These are phyloP conservation scores for Ladona fulva DNA, from an alignment of 1,140 invertebrate genomes.

Conservation along the genomic window DNA sequence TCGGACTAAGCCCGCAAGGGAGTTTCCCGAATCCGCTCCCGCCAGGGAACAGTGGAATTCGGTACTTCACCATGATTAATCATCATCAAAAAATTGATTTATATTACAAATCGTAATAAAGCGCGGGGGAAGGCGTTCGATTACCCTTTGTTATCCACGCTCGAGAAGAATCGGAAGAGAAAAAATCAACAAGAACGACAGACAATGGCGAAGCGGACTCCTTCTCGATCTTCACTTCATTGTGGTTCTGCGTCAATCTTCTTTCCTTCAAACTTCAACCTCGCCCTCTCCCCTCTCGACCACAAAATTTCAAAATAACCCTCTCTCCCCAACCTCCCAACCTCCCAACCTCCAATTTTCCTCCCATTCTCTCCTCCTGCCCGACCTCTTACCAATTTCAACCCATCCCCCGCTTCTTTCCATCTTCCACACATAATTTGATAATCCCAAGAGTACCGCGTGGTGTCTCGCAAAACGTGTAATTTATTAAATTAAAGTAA, in stretches of 20 bases:
- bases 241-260: neutral
- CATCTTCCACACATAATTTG: neutral
- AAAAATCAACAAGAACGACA: neutral
- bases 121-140: too few species aligned
- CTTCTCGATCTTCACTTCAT: neutral
- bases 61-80: too few species aligned
- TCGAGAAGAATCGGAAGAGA: too few species aligned
- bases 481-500: conserved; percentile 11
- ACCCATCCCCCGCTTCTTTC: too few species aligned
- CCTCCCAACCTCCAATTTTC: neutral
- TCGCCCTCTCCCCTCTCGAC: neutral
- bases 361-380: neutral
- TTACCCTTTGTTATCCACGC: too few species aligned
- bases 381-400: neutral
- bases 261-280: neutral
- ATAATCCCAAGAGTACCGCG: neutral
- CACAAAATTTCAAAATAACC: neutral
- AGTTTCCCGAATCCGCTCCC: too few species aligned
- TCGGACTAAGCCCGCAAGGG: too few species aligned
- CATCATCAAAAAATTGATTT: too few species aligned
- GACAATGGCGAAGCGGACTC: neutral
- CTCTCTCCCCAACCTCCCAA: neutral
- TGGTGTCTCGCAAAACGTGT: neutral
- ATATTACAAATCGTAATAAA: too few species aligned
- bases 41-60: too few species aligned